Evolutionary conservation across 2,797 vertebrate genomes (phyloP).

Genomic region (Leptatherina wallacei): DNA sequence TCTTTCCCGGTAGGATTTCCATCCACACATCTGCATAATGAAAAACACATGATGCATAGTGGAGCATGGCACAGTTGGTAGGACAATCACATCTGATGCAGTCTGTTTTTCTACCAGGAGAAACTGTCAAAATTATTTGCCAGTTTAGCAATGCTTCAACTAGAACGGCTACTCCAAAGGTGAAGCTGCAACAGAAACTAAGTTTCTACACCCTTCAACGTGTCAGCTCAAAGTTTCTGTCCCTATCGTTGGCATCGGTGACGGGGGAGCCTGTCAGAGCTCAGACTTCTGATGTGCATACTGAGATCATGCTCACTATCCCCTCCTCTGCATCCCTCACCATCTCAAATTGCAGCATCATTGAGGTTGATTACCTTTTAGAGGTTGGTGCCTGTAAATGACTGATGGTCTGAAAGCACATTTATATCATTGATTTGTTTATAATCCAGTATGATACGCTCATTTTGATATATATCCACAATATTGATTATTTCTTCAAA

Average conservation of each 20-base stretch:
- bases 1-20: conserved; percentile 49
- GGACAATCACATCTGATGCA: not conserved
- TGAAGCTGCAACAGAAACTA: conserved; percentile 59
- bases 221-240: fast-evolving
- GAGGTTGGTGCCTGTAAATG: conserved; percentile 51
- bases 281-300: conserved; percentile 14
- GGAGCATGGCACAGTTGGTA: not conserved
- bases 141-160: conserved; percentile 61
- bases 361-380: conserved; percentile 53
- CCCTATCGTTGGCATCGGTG: not conserved
- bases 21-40: not conserved
- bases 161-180: conserved; percentile 38
- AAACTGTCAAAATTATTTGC: conserved; percentile 59
- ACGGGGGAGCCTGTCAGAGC: conserved; percentile 5
- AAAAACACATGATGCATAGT: not conserved
- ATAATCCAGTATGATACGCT: not conserved
- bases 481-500: not conserved
- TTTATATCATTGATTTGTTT: not conserved
- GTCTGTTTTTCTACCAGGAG: conserved; percentile 48
- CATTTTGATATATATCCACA: not conserved
- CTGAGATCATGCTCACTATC: conserved; percentile 52
- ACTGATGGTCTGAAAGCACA: not conserved
- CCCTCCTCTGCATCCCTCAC: conserved; percentile 14
- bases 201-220: conserved; percentile 17
- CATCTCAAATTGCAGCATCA: conserved; percentile 69